Conservation (phyloP, 2,888 invertebrate species). For the Linyphia triangularis region DNA sequence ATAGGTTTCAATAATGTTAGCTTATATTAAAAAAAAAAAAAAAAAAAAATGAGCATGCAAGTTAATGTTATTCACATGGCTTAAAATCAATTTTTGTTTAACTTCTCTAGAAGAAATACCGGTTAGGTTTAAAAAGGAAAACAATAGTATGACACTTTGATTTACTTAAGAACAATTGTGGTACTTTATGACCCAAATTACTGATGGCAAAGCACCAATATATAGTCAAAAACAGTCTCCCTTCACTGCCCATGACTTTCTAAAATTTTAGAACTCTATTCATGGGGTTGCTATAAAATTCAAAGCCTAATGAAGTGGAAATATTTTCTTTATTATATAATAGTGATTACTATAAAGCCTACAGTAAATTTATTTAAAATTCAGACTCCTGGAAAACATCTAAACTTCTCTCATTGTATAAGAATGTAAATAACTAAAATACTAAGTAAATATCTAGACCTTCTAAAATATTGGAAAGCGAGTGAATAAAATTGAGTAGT, state of each 20-base stretch:
- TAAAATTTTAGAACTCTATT: constrained; percentile 46
- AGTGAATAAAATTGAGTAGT: constrained; percentile 69
- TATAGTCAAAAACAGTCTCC: constrained; percentile 47
- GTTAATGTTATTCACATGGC: no score
- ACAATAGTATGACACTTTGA: no score
- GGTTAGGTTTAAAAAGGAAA: no score
- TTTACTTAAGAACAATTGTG: constrained; percentile 35
- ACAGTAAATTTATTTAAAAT: constrained; percentile 71
- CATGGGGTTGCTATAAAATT: constrained; percentile 54
- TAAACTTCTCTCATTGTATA: constrained; percentile 66
- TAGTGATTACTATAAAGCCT: constrained; percentile 67
- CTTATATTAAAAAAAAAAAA: no score
- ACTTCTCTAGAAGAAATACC: no score
- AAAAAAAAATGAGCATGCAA: no score
- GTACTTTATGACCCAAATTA: constrained; percentile 35
- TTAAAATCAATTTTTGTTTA: no score
- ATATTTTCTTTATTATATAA: constrained; percentile 29
- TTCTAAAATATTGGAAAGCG: constrained; percentile 65
- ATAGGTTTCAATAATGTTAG: no score
- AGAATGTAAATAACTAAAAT: constrained; percentile 64
- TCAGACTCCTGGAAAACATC: constrained; percentile 64
- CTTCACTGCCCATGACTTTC: constrained; percentile 44
- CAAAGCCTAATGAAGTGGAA: constrained; percentile 65
- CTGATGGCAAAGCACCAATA: constrained; percentile 60
- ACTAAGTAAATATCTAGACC: constrained; percentile 56